Percentiles rank a stretch among this genome's conserved stretches.
Evolutionary conservation across 2,888 invertebrate species (phyloP).

Genomic region (Athrips mouffetella): DNA sequence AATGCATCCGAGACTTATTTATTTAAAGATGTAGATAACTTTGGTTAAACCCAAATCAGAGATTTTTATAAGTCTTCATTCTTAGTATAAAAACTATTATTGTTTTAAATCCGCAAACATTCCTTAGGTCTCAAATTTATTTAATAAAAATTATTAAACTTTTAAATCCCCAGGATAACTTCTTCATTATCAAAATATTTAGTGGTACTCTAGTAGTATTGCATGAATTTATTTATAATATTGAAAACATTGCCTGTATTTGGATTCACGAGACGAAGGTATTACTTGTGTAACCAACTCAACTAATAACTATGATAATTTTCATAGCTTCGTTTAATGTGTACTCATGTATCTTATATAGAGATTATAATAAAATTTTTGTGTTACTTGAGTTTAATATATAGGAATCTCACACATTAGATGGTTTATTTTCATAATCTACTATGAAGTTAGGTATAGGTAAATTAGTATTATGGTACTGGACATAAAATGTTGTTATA

Average conservation of each 20-base stretch:
- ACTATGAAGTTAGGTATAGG: conserved; percentile 42
- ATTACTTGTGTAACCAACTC: conserved; percentile 9
- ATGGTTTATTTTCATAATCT: conserved; percentile 43
- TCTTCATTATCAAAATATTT: neutral
- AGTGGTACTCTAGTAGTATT: neutral
- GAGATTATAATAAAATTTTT: conserved; percentile 27
- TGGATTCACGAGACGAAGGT: conserved; percentile 2
- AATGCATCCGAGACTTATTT: conserved; percentile 23
- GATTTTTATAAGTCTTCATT: neutral
- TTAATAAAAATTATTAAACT: conserved; percentile 7
- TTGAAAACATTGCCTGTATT: conserved; percentile 10
- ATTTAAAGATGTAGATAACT: neutral
- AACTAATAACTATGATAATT: neutral
- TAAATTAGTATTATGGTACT: conserved; percentile 50
- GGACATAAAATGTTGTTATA: conserved; percentile 63
- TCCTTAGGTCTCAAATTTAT: conserved; percentile 15
- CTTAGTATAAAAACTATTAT: neutral
- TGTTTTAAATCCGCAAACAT: conserved; percentile 17
- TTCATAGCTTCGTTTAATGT: conserved; percentile 23
- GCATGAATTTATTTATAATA: neutral
- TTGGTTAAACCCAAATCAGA: conserved; percentile 9
- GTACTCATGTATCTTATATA: conserved; percentile 26
- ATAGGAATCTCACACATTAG: conserved; percentile 42
- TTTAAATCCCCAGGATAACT: neutral
- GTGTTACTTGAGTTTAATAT: conserved; percentile 30